Evolutionary conservation across 2,113 vertebrate genomes (phyloP).

Genomic region (Vidua chalybeata): DNA sequence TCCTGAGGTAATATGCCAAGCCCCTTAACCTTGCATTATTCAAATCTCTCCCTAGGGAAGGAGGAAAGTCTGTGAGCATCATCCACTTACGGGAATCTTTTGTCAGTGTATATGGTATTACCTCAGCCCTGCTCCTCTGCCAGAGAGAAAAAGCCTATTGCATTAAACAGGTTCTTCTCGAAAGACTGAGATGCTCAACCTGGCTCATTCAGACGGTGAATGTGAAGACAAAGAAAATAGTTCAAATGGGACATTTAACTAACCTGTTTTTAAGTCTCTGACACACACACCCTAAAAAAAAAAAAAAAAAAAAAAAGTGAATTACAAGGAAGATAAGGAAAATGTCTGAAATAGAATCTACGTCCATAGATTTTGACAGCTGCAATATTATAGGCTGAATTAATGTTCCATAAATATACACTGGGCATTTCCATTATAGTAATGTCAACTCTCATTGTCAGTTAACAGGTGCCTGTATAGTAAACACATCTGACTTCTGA

Average conservation of each 20-base stretch:
- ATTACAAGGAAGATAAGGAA: not conserved
- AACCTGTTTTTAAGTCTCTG: not conserved
- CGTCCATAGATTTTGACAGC: conserved; percentile 20
- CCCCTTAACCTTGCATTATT: conserved; percentile 37
- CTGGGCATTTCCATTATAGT: conserved; percentile 31
- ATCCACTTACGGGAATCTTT: not conserved
- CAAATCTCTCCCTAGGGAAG: not conserved
- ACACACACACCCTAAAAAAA: not conserved
- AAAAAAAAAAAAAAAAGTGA: not conserved
- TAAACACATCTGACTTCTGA: conserved; percentile 21
- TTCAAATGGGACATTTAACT: not conserved
- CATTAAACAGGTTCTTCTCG: not conserved
- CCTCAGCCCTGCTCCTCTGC: not conserved
- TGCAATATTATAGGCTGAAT: conserved; percentile 40
- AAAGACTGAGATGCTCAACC: not conserved
- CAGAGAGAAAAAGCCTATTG: not conserved
- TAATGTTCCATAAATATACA: conserved; percentile 57
- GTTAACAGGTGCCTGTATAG: not conserved
- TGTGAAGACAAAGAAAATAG: conserved; percentile 16
- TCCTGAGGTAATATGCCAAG: conserved; percentile 42
- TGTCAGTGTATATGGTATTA: not conserved
- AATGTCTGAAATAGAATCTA: conserved; percentile 20
- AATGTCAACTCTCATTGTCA: conserved; percentile 33
- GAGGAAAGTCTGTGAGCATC: not conserved
- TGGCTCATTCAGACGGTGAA: not conserved